phyloP scores from a whole-genome alignment of 2,113 vertebrate species.

The Daboia siamensis region DNA sequence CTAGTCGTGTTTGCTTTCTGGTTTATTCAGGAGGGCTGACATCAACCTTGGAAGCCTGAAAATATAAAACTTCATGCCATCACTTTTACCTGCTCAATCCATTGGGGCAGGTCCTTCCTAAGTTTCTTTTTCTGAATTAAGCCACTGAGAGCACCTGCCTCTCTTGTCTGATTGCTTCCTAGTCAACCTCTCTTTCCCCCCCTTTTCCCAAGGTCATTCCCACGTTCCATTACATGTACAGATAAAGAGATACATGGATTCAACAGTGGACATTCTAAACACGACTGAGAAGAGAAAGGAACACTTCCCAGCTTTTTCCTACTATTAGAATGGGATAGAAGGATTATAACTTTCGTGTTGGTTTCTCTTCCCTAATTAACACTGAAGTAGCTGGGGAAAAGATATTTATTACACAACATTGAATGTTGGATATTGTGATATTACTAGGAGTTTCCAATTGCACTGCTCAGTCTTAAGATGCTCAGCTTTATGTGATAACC shows the following conservation, averaged over 20 bases:
- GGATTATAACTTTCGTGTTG: neutral
- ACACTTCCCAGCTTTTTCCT: neutral
- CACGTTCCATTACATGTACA: neutral
- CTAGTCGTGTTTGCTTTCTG: neutral
- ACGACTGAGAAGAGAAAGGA: neutral
- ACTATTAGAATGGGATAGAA: accelerated
- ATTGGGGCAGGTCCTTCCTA: neutral
- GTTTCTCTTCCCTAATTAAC: accelerated
- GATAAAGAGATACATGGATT: neutral
- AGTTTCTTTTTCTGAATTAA: neutral
- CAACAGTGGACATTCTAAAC: neutral
- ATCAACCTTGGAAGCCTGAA: neutral
- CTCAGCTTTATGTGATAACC: neutral
- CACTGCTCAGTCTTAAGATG: neutral
- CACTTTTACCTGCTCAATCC: neutral
- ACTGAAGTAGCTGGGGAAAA: neutral
- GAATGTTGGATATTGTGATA: neutral
- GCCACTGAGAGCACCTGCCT: neutral
- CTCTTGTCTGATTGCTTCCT: neutral
- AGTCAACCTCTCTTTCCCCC: neutral
- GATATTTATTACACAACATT: neutral
- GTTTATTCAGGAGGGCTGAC: neutral
- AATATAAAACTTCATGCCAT: neutral
- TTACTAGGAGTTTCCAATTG: neutral
- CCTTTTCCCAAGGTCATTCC: neutral